Base-by-base conservation (phyloP, 2,888 invertebrate genomes). In the Hypomecis atomaria region DNA sequence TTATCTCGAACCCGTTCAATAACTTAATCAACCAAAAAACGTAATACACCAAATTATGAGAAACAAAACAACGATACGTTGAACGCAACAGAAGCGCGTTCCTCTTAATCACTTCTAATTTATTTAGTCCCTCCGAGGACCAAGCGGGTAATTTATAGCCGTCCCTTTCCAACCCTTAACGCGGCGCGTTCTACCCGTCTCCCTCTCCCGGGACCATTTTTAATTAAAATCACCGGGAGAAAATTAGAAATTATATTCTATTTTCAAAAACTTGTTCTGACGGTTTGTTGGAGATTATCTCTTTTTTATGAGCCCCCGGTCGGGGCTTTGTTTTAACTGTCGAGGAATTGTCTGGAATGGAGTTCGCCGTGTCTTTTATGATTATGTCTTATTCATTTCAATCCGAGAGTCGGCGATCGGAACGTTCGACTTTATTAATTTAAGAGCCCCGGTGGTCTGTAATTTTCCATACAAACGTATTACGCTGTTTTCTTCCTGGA, bases 191-290 rank as follows among this genome's bases (percentile, higher is more conserved):
- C 76, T 77, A 75, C 75, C 82, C 84, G 74, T 92, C 91, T 83
- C 86, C 73, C 75, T 92, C 91, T 85, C 87, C 70, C 79, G 91
- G 90, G 91, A 89, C 90, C 91, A 88, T 91, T 92, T 92, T 92
- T 92, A 92, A 92, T 92, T 92, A 92, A 92, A 92, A 92, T 90
- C 90, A 87, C 89, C 88, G 89, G 78, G 90, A 92, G 91, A 90
- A 90, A 92, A 92, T 92, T 91, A 91, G 92, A 92, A 92, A 92
- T 92, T 92, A 92, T 92, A 92, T 92, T 92, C 92, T 92, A 92
- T 92, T 92, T 92, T 88, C 91, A 87, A 90, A 92, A 91, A 92
- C 91, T 92, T 92, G 92, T 85, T 89, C 90, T 87, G 91, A 87
- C 87, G 91, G 85, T 91, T 92, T 91, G 92, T 87, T 75, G 85